phyloP scores from a whole-genome alignment of 2,797 vertebrate genomes.

The Falco berigora region DNA sequence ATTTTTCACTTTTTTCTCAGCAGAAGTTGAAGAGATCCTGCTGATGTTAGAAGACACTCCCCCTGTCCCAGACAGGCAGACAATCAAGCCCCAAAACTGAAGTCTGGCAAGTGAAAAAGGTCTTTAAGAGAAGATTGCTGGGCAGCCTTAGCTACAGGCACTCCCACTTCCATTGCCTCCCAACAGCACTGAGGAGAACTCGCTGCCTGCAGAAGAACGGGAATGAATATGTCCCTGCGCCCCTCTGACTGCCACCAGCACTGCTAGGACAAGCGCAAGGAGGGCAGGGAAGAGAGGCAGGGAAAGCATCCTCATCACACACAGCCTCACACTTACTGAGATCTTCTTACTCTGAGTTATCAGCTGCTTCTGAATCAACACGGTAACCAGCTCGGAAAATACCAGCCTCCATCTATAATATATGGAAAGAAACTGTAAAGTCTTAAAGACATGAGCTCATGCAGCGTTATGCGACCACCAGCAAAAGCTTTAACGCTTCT shows the following conservation, averaged over 20 bases:
- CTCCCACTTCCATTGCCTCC: neutral
- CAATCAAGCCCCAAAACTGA: neutral
- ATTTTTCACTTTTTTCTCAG: neutral
- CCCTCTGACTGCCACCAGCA: neutral
- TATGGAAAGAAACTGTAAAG: neutral
- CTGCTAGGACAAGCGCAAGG: rapidly evolving
- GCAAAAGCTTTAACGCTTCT: neutral
- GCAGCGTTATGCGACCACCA: neutral
- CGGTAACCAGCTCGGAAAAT: neutral
- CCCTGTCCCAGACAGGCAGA: neutral
- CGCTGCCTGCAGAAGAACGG: rapidly evolving
- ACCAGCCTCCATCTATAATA: rapidly evolving
- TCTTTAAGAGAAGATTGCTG: neutral
- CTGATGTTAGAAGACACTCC: neutral
- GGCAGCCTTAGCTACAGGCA: neutral
- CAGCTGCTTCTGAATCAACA: neutral
- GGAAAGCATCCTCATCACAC: neutral
- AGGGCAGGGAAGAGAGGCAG: too few species aligned
- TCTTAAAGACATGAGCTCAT: neutral
- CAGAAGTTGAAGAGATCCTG: neutral
- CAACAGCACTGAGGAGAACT: rapidly evolving
- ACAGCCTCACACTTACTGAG: rapidly evolving
- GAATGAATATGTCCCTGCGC: neutral
- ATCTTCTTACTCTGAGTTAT: rapidly evolving
- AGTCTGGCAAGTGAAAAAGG: neutral